Conservation (phyloP, 1,140 invertebrate species). For the Druon quercuslanigerum region DNA sequence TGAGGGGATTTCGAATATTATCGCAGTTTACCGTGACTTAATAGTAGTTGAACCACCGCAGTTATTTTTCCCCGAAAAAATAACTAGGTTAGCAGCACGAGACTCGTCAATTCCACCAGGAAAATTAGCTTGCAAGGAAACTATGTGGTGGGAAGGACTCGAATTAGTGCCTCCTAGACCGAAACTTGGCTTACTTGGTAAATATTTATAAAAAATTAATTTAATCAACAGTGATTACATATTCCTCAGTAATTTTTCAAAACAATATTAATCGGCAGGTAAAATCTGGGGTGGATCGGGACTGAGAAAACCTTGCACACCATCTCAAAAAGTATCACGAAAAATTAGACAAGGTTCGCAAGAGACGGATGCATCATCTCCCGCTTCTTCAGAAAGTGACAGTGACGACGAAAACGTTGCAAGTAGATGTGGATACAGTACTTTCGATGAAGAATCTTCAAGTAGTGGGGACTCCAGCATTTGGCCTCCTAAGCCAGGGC, state of each 20-base stretch:
- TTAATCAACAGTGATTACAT: conserved; percentile 30
- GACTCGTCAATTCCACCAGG: conserved; percentile 71
- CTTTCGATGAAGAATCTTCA: conserved; percentile 65
- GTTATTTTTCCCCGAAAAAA: conserved; percentile 80
- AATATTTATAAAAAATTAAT: conserved; percentile 40
- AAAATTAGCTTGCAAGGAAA: conserved; percentile 78
- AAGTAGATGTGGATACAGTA: conserved; percentile 61
- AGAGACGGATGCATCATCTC: conserved; percentile 58
- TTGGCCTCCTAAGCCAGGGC: conserved; percentile 46
- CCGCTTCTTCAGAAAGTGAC: conserved; percentile 59
- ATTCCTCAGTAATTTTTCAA: conserved; percentile 9
- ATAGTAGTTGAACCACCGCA: conserved; percentile 80
- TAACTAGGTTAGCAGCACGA: conserved; percentile 79
- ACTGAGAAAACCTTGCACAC: conserved; percentile 55
- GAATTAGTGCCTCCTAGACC: conserved; percentile 79
- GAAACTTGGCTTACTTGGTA: conserved; percentile 79
- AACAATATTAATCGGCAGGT: conserved; percentile 47
- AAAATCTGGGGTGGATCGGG: conserved; percentile 70
- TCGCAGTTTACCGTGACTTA: conserved; percentile 76
- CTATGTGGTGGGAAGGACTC: conserved; percentile 84
- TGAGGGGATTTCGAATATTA: conserved; percentile 77
- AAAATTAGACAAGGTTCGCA: conserved; percentile 61
- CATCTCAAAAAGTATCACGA: conserved; percentile 53
- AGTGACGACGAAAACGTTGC: conserved; percentile 65
- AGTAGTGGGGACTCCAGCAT: conserved; percentile 66